Evolutionary conservation across 30 jellyfish, hydroid and myxozoan species (phyloP).

Genomic region (Pelagia noctiluca): DNA sequence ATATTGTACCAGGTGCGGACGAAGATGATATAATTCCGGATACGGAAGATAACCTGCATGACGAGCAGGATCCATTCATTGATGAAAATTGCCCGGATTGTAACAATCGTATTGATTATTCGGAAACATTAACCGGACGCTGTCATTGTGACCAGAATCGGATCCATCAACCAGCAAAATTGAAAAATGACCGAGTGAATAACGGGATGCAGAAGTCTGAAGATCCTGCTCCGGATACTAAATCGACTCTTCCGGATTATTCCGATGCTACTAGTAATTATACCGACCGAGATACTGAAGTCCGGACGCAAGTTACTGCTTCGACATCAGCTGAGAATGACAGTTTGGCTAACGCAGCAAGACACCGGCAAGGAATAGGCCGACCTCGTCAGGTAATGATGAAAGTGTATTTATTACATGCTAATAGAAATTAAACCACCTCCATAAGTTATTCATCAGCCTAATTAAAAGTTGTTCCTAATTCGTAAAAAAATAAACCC

Average conservation of each 20-base stretch:
- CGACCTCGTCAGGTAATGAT: slow-evolving; percentile 52
- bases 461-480: no score
- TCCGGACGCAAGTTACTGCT: slow-evolving; percentile 51
- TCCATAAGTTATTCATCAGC: no score
- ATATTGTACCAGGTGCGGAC: slow-evolving; percentile 7
- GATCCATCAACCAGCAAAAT: neutral
- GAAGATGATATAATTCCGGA: slow-evolving; percentile 35
- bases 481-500: no score
- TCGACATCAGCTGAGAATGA: slow-evolving; percentile 46
- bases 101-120: slow-evolving; percentile 26
- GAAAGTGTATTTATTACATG: no score
- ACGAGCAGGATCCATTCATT: slow-evolving; percentile 8
- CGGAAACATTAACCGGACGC: slow-evolving; percentile 12
- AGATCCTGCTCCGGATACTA: slow-evolving; percentile 30
- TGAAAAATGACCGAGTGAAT: slow-evolving; percentile 7
- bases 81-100: slow-evolving; percentile 54
- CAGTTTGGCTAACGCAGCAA: slow-evolving; percentile 72
- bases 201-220: slow-evolving; percentile 38
- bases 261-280: slow-evolving; percentile 59
- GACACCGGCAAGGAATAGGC: slow-evolving; percentile 50
- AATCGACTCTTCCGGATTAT: slow-evolving; percentile 62
- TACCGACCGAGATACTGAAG: slow-evolving; percentile 74
- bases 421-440: no score
- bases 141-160: slow-evolving; percentile 29
- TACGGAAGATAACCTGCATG: slow-evolving; percentile 32